Evolutionary conservation across 2,113 vertebrate species (phyloP), one percentile per base, ranked within the genome.

Genomic region (Potamarius usumacintae): DNA sequence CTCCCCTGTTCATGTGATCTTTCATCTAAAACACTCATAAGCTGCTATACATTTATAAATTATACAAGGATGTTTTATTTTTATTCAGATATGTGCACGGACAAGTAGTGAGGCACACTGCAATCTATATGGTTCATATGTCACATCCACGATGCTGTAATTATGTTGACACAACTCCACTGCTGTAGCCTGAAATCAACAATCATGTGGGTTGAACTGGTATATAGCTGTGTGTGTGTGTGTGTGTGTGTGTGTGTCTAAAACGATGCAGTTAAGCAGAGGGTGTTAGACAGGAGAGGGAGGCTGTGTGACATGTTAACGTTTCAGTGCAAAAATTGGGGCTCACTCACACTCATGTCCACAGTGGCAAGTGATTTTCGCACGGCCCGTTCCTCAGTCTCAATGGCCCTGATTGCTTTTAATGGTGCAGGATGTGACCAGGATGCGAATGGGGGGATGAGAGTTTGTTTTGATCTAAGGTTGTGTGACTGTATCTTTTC

Each of bases 241-340:
- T 42, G 34, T 42, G 14, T 25, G 85, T 65, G 74, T 76, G 60
- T 5, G 8, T 71, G 10, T 69, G 15, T 65, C 9, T 82, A 76
- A 89, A 90, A 91, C 89, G 87, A 88, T 86, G 90, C 85, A 89
- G 83, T 91, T 92, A 93, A 92, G 93, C 84, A 88, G 85, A 86
- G 89, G 84, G 69, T 77, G 53, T 87, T 69, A 76, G 85, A 86
- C 77, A 82, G 30, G 30, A 82, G 79, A 62, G 7, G 12, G 79
- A 74, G 58, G 57, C 79, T 89, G 67, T 86, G 88, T 90, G 89
- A 86, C 78, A 83, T 82, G 86, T 91, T 91, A 92, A 88, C 86
- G n/a, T 87, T 52, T 50, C 22, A 20, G 79, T 87, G 85, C 89
- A 90, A 86, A 90, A 93, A 92, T 90, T 63, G 89, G 85, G 86